These are phyloP conservation scores for Poecile montanus DNA, from an alignment of 2,797 vertebrate genomes.

Conservation along the genomic window DNA sequence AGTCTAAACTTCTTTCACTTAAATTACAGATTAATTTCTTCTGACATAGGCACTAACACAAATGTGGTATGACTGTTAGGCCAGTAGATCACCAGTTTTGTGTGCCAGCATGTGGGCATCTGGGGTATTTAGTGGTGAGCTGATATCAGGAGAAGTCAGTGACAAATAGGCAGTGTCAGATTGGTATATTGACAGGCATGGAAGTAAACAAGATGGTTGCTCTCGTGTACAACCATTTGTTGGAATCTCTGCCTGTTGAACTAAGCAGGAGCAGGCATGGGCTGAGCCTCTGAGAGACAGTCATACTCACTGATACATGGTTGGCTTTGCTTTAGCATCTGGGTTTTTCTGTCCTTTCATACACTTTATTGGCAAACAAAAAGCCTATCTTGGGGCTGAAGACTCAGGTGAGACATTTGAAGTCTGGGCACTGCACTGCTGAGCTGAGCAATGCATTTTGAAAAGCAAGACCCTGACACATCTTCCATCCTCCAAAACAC, in stretches of 20 bases:
- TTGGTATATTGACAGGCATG: background rate
- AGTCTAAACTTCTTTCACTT: background rate
- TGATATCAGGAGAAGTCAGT: background rate
- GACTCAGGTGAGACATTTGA: background rate
- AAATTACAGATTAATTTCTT: background rate
- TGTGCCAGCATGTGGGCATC: fast-evolving
- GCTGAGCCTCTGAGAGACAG: background rate
- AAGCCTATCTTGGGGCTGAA: background rate
- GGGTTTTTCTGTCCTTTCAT: background rate
- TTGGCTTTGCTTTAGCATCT: background rate
- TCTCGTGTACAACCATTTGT: background rate
- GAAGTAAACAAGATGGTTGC: background rate
- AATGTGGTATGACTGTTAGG: background rate
- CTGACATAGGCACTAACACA: background rate
- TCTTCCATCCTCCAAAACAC: background rate
- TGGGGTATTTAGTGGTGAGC: background rate
- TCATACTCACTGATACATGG: background rate
- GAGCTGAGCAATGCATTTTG: background rate
- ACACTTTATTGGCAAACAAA: background rate
- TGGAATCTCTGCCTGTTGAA: background rate
- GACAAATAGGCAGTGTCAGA: background rate
- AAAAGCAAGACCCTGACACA: background rate
- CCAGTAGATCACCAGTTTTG: background rate
- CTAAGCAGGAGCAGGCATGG: background rate
- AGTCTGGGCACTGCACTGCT: background rate